Base-by-base conservation (phyloP, 2,797 vertebrate genomes). In the Peromyscus nudipes region DNA sequence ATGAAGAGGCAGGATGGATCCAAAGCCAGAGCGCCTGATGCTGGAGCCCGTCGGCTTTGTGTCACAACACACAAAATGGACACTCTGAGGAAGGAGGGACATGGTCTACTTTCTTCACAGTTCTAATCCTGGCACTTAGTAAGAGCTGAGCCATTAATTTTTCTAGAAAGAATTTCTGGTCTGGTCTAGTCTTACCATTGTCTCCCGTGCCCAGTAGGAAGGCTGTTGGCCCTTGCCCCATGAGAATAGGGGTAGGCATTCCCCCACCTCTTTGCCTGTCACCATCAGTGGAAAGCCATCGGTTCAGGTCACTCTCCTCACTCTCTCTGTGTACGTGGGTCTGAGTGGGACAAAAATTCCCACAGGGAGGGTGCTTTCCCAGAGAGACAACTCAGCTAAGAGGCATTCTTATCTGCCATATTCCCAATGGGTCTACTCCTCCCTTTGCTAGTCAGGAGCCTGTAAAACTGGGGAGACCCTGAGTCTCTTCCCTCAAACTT, bases 161-260 rank as follows among this genome's bases (percentile, higher is more conserved):
- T 96, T 79, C 52, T 92, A 43, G n/a, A 87, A 86, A 43, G 86
- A 94, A 25, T 92, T 91, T 86, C 69, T 89, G 64, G 37, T 73
- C 37, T 12, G 57, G 77, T 79, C 25, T 19, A n/a, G 85, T 64
- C 69, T 89, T 89, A 62, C 60, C 55, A 21, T 67, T 31, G 87
- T 25, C 7, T 40, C 34, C 55, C 89, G 27, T 10, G 6, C 34
- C 31, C 6, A 12, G 62, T 55, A 19, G 17, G 69, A 83, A 60
- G 27, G 73, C 55, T 60, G 49, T 31, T 31, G 14, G 6, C 29
- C 7, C 27, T 82, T 37, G 37, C 9, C 46, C 29, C 1, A 0
- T 16, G 65, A 49, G 46, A 25, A 31, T 10, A 43, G 7, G 49
- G 17, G 1, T 4, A 12, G 27, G n/a, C 81, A 16, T 23, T 23